Conservation (phyloP, 2,888 invertebrate genomes). For the Acanthosepion lycidas region DNA sequence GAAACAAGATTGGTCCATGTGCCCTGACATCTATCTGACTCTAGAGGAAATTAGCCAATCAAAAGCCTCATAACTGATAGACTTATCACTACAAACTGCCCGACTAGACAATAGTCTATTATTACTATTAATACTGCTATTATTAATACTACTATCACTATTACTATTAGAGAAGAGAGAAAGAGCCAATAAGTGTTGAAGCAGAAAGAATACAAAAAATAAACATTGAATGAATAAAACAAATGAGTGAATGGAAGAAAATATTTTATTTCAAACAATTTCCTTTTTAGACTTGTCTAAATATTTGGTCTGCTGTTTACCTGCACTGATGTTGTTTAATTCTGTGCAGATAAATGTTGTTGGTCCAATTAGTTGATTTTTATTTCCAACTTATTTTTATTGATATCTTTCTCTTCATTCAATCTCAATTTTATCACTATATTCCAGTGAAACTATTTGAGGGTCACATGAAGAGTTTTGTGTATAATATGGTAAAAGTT, state of each 20-base stretch:
- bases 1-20: slow-evolving; percentile 88
- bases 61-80: slow-evolving; percentile 23
- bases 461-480: background rate
- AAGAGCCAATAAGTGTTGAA: background rate
- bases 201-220: background rate
- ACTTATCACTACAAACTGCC: slow-evolving; percentile 40
- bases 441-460: too few relatives aligned
- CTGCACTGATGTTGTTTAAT: background rate
- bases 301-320: background rate
- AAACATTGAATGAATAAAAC: background rate
- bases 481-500: background rate
- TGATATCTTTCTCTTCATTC: background rate
- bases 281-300: slow-evolving; percentile 1
- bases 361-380: too few relatives aligned
- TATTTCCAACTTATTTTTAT: background rate
- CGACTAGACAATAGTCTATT: slow-evolving; percentile 36
- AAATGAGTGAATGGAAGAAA: background rate
- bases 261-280: background rate
- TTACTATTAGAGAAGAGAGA: background rate
- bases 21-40: slow-evolving; percentile 88
- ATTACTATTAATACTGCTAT: slow-evolving; percentile 21
- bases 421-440: too few relatives aligned
- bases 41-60: background rate
- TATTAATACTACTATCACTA: slow-evolving; percentile 10
- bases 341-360: background rate